These are phyloP conservation scores for Aphaenogaster rudis DNA, from an alignment of 1,140 invertebrate genomes.

Conservation along the genomic window DNA sequence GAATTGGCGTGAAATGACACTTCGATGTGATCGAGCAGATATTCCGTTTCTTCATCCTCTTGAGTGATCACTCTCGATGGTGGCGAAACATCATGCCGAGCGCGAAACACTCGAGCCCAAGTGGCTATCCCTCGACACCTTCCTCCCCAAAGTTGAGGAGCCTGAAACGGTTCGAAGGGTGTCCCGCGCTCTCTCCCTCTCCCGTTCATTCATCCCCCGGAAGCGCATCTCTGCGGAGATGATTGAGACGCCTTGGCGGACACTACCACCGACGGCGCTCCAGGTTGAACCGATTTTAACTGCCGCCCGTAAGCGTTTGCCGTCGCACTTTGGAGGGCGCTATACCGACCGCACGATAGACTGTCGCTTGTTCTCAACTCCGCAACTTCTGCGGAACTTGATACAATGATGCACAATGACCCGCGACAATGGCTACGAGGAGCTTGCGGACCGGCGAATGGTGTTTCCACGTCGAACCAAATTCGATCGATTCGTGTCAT, in stretches of 20 bases:
- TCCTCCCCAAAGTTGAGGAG: constrained; percentile 71
- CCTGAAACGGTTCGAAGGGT: constrained; percentile 69
- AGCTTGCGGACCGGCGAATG: constrained; percentile 10
- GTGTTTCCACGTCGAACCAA: constrained; percentile 27
- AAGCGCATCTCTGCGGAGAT: constrained; percentile 82
- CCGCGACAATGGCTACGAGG: constrained; percentile 60
- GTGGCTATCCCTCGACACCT: constrained; percentile 82
- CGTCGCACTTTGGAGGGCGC: constrained; percentile 50
- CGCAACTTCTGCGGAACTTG: constrained; percentile 41
- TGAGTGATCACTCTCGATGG: constrained; percentile 65
- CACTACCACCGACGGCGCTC: constrained; percentile 4
- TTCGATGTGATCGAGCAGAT: constrained; percentile 11
- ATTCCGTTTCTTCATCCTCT: constrained; percentile 62
- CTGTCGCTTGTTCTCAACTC: constrained; percentile 62
- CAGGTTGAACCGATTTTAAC: constrained; percentile 66
- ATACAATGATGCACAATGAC: constrained; percentile 69
- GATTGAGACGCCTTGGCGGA: constrained; percentile 78
- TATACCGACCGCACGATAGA: constrained; percentile 44
- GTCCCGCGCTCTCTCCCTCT: constrained; percentile 35
- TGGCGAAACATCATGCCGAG: constrained; percentile 68
- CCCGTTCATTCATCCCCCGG: constrained; percentile 82
- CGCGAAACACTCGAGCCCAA: constrained; percentile 80
- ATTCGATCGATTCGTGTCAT: constrained; percentile 59
- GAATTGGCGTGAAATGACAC: constrained; percentile 15
- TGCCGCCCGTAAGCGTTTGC: constrained; percentile 64